Base-by-base conservation (phyloP, 2,888 invertebrate species). In the Tenthredo distinguenda region DNA sequence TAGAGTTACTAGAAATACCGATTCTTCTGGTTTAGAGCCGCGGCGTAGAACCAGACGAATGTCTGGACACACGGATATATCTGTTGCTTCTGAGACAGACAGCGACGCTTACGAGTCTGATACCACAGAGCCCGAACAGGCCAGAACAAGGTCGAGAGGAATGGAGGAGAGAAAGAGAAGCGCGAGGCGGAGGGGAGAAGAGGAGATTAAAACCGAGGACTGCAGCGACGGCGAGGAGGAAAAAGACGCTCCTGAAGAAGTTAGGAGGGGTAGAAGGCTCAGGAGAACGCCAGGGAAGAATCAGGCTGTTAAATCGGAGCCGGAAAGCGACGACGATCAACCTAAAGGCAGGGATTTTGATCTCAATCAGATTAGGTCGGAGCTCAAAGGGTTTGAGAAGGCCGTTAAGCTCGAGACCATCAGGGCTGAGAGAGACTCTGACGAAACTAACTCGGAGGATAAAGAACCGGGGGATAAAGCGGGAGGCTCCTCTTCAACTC, bases 321-420 rank as follows among this genome's bases (percentile, higher is more conserved):
- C 94, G 7, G 95, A 95, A 65, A 94, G 94, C 72, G 95, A 95
- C 76, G 94, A 94, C 18, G 94, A 95, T 40, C 94, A 93, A 82
- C 95, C 95, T 0, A 96, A 96, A 91, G 96, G 96, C 1, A 95
- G 97, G 5, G 97, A 97, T 91, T 97, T 97, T 91, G 98, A 98
- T 93, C 94, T 98, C 37, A 97, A 97, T 93, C 97, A 97, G 94
- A 97, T 98, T 86, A 94, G 97, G 88, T 97, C 97, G 0, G 98
- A 98, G 91, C 93, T 98, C 3, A 98, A 98, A 93, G 98, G 97
- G 6, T 96, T 97, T 81, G 95, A 96, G 84, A 96, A 96, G 89
- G 94, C 95, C 10, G 94, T 96, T 0, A 95, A 95, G 90, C 89
- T 94, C n/a, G 93, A 94, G 43, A 90, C 93, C 2, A 88, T 93